Evolutionary conservation across 2,888 invertebrate species (phyloP), one percentile per base, ranked within the genome.

Genomic region (Tinea pellionella): DNA sequence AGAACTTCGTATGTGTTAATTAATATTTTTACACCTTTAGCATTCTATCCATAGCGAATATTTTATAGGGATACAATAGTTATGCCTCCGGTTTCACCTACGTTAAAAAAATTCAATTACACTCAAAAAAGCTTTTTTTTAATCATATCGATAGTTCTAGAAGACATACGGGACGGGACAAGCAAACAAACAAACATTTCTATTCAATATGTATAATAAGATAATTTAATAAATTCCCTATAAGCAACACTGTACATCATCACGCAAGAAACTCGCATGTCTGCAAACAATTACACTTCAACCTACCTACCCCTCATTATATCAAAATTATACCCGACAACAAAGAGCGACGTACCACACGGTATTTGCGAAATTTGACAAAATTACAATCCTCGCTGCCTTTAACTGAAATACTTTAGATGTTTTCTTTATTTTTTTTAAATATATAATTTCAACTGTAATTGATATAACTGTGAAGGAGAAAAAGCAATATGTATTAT

Each of bases 321-420:
- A 57, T 32, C 32, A 30, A 57, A 57, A 57, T 57, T 57, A 57
- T 57, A 30, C 15, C 32, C 57, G 11, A 16, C 30, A 32, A 32
- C 57, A 32, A 30, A 32, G 57, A 57, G 55, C 55, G 57, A 57
- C 57, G 57, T n/a, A 57, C 57, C 9, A 57, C 29, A 13, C 13
- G 57, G 32, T 57, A 57, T 57, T 57, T 57, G 57, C 57, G 57
- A 57, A 57, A 57, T 57, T 57, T 57, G 57, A 57, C 57, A 57
- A 57, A 57, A 57, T 57, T 57, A 32, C 32, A 16, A 57, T 15
- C 18, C 57, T 8, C 19, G n/a, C 16, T 24, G 55, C 16, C 19
- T 55, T 55, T 12, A 51, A 15, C 51, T 51, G 51, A 51, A 16
- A 51, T 43, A 43, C 43, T 59, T 47, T 9, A 30, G 43, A 29